These are phyloP conservation scores for Stomatorhinus ivindoensis DNA, from an alignment of 2,113 vertebrate species.

Conservation along the genomic window DNA sequence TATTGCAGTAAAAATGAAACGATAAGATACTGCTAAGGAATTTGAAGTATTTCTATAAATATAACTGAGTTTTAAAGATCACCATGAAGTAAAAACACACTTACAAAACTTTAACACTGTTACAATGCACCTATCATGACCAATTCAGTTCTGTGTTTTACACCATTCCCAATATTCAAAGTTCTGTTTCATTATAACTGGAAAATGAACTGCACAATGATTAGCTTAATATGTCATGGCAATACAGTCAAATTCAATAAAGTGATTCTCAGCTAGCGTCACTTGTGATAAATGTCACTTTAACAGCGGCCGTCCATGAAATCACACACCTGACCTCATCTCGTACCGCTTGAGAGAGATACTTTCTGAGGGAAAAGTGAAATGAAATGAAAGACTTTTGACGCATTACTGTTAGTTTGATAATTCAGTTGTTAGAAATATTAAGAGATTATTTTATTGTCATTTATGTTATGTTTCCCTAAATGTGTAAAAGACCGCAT, in stretches of 20 bases:
- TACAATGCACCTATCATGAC: not conserved
- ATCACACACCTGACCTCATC: conserved; percentile 20
- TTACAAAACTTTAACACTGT: not conserved
- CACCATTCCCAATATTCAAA: not conserved
- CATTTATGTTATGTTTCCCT: too few relatives aligned
- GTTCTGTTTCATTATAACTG: conserved; percentile 7
- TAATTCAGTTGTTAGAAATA: too few relatives aligned
- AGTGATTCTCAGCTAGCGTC: not conserved
- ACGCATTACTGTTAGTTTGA: not conserved
- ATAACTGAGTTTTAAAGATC: not conserved
- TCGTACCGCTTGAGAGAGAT: not conserved
- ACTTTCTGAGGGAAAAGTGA: not conserved
- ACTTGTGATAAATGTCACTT: conserved; percentile 16
- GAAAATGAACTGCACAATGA: not conserved
- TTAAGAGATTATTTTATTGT: too few relatives aligned
- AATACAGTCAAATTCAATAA: conserved; percentile 8
- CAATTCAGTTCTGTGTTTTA: not conserved
- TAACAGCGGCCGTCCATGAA: conserved; percentile 12
- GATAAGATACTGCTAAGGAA: not conserved
- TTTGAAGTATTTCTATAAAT: not conserved
- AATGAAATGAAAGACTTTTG: conserved; percentile 8
- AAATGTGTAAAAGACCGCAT: too few relatives aligned
- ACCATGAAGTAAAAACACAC: not conserved
- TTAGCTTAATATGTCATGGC: conserved; percentile 12
- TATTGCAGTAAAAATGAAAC: not conserved